A percentile compares a stretch with the other conserved stretches of the same genome.
Conservation (phyloP, 2,797 vertebrate genomes). For the Podargus strigoides region DNA sequence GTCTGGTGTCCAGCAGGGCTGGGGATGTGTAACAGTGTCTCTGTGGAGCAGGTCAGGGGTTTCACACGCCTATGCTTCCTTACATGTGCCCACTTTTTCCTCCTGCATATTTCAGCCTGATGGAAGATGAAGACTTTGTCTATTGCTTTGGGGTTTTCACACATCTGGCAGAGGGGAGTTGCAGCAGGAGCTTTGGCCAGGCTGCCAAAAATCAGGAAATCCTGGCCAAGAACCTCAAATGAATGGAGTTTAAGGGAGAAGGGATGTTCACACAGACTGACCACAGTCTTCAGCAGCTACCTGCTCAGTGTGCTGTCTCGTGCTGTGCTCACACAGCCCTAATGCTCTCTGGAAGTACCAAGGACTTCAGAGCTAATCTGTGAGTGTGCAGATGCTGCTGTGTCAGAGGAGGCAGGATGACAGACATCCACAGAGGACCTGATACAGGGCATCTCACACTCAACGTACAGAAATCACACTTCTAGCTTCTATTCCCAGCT, state of each 20-base stretch:
- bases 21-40: background rate
- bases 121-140: background rate
- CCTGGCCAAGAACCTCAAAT: background rate
- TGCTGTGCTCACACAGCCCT: background rate
- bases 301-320: background rate
- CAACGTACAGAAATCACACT: background rate
- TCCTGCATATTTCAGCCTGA: background rate
- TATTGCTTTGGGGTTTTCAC: background rate
- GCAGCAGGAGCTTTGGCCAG: background rate
- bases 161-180: background rate
- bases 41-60: background rate
- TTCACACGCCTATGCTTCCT: background rate
- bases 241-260: background rate
- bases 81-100: background rate
- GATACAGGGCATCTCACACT: background rate
- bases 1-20: background rate
- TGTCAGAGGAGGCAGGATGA: background rate
- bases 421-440: background rate
- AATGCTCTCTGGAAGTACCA: background rate
- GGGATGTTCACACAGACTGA: background rate
- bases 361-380: background rate
- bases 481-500: background rate
- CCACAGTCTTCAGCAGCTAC: background rate
- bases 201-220: background rate
- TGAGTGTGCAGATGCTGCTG: background rate